Evolutionary conservation across 64 coral and sea anemone species (phyloP).

Genomic region (Trachythela sp.): DNA sequence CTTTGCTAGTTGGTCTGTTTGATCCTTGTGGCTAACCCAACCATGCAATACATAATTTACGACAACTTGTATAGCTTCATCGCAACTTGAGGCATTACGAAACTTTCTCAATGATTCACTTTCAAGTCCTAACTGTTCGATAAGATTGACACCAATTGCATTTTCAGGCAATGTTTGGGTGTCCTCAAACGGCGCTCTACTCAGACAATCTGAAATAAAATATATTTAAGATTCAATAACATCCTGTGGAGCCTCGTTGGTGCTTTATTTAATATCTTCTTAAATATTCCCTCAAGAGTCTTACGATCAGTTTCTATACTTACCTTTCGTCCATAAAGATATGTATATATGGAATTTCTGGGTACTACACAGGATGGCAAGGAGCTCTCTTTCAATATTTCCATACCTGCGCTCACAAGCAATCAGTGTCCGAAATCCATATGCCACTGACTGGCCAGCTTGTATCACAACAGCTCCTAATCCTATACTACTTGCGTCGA

Average conservation of each 20-base stretch:
- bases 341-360: not conserved
- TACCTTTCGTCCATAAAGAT: not conserved
- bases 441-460: not conserved
- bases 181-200: not conserved
- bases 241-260: not conserved
- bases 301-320: not conserved
- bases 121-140: not conserved
- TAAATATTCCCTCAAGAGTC: not conserved
- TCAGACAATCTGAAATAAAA: not conserved
- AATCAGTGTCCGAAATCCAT: not conserved
- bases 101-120: not conserved
- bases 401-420: not conserved
- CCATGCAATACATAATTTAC: constrained; percentile 29
- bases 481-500: no score
- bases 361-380: not conserved
- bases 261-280: not conserved
- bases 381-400: not conserved
- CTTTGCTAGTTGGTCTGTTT: not conserved
- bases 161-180: not conserved
- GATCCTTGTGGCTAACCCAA: constrained; percentile 26
- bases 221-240: not conserved
- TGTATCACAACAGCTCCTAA: no score
- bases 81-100: constrained; percentile 38
- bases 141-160: not conserved
- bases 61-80: constrained; percentile 43